Evolutionary conservation across 2,113 vertebrate genomes (phyloP), one percentile per base, ranked within the genome.

Genomic region (Platichthys stellatus): DNA sequence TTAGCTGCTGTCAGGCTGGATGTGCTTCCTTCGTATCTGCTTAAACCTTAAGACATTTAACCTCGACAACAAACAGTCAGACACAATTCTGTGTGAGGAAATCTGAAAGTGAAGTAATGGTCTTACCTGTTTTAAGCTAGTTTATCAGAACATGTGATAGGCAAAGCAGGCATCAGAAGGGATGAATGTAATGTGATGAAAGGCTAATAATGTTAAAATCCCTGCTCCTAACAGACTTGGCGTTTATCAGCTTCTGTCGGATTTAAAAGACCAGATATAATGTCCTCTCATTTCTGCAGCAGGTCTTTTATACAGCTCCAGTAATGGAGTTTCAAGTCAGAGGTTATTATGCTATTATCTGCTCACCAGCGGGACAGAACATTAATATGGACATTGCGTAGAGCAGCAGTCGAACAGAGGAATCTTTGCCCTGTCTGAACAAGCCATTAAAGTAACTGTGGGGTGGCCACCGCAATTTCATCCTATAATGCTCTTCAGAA

Each of bases 181-280:
- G 76, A 85, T 83, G 56, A 79, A 40, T 77, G 64, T 77, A 88
- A 88, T 78, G 72, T 90, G 74, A 86, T 82, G 69, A 72, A 69
- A 75, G 73, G 79, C 72, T 86, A 81, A 82, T 80, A 57, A 85
- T 75, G 73, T 58, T 78, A 71, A 78, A 80, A 76, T 80, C 69
- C 63, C 76, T 45, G 6, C 51, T 80, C 49, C 63, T 62, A 65
- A 71, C 7, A 2, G 71, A 83, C 80, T 80, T 54, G 71, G 81
- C 75, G 74, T 74, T 72, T 77, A 70, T 85, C 63, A 60, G 77
- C 64, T 67, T 83, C 71, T 12, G 18, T 80, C 14, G 23, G 59
- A 69, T 82, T 88, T 82, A 47, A 73, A 77, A 73, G 61, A 66
- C 51, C 57, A 58, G 62, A 58, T 69, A 67, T 74, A 74, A 64